phyloP scores from a whole-genome alignment of 2,113 vertebrate genomes.

The Promerops cafer region DNA sequence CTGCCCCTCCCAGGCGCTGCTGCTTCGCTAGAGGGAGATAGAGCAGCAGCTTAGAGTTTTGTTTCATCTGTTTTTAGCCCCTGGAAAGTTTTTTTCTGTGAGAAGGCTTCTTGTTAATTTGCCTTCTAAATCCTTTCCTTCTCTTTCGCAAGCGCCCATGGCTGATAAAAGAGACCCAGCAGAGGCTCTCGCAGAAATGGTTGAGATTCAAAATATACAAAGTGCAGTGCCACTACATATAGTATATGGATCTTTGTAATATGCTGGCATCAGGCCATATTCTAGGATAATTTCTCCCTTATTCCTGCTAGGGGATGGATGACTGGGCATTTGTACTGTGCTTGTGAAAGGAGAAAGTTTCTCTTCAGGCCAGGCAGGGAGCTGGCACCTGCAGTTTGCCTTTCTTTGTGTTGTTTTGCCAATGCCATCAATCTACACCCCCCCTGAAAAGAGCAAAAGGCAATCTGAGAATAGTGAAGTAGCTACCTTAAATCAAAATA shows the following conservation, averaged over 20 bases:
- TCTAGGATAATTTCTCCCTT: conserved; percentile 17
- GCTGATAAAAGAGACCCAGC: background rate
- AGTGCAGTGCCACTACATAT: background rate
- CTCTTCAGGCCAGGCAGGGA: background rate
- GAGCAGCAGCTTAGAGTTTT: background rate
- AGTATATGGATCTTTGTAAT: background rate
- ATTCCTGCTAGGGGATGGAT: background rate
- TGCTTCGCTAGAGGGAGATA: background rate
- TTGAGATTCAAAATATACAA: background rate
- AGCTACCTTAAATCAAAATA: conserved; percentile 1
- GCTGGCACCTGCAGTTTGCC: background rate
- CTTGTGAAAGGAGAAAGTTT: conserved; percentile 23
- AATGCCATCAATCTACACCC: background rate
- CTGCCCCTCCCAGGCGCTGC: background rate
- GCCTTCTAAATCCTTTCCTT: background rate
- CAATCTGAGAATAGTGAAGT: background rate
- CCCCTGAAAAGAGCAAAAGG: background rate
- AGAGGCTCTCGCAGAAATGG: background rate
- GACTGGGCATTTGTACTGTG: background rate
- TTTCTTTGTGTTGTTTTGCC: background rate
- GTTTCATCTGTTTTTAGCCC: background rate
- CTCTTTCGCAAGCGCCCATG: background rate
- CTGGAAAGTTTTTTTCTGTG: background rate
- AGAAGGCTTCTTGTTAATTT: background rate
- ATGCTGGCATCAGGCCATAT: background rate